Base-by-base conservation (phyloP, 2,113 vertebrate genomes). In the Sebastes schlegelii region DNA sequence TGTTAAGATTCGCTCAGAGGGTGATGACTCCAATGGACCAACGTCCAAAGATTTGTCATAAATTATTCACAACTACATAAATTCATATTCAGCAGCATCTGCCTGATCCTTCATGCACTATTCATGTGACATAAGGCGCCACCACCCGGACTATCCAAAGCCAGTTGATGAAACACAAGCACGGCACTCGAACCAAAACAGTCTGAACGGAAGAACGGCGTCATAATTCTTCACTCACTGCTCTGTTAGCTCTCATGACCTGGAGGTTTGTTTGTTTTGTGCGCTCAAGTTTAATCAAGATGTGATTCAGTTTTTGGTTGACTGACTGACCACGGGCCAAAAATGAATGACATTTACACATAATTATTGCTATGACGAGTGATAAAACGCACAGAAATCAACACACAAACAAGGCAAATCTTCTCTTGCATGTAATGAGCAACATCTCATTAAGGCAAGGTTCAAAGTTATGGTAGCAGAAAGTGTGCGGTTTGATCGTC, bases 1-100 rank as follows among this genome's bases (percentile, higher is more conserved):
- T 64, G 19, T 68, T 77, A 72, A 63, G 45, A 81, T 79, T 72
- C 77, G 79, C n/a, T 78, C 11, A 74, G 60, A 80, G 42, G 21
- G 52, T 63, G 75, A 77, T 52, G 64, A 80, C 46, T 84, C 54
- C 16, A 79, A 86, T 46, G 63, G 74, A 88, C 78, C 74, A 76
- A 52, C 60, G 82, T 61, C 49, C 48, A 67, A 70, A 84, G 61
- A 82, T 77, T 81, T 75, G 67, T 62, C 68, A 77, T 91, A 81
- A 91, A 89, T 86, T 90, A 93, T 93, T 93, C 84, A 89, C 67
- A 45, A 80, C 80, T 79, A 83, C 91, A 90, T 72, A 79, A 66
- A 92, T 93, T 90, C 72, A 91, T 94, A 93, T 92, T 92, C 91
- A 90, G 83, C 80, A 82, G 78, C 91, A 94, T 92, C 92, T 92